A percentile compares a stretch with the other conserved stretches of the same genome.
phyloP scores from a whole-genome alignment of 2,888 invertebrate species.

The Rhingia campestris region DNA sequence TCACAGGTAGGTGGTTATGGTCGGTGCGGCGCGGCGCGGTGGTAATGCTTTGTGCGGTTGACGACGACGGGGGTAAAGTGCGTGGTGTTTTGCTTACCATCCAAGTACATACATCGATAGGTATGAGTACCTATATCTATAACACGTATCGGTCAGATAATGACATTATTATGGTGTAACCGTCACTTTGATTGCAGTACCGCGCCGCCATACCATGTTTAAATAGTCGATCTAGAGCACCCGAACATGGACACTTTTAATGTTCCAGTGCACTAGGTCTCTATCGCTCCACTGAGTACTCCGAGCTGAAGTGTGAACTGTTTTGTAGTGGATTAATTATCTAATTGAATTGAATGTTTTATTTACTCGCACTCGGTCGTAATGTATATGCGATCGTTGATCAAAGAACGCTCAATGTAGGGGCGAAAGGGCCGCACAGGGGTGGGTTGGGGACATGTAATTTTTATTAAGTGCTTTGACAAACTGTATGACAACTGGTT shows the following conservation, averaged over 20 bases:
- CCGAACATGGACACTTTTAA: constrained; percentile 56
- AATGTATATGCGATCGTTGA: constrained; percentile 33
- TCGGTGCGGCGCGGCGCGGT: constrained; percentile 25
- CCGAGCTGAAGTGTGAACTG: constrained; percentile 27
- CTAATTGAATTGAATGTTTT: constrained; percentile 72
- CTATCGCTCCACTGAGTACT: background rate
- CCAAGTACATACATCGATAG: constrained; percentile 15
- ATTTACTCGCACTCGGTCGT: constrained; percentile 54
- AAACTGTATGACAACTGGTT: constrained; percentile 68
- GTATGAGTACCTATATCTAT: constrained; percentile 27
- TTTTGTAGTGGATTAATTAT: constrained; percentile 66
- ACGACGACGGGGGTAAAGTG: constrained; percentile 22
- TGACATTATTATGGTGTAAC: constrained; percentile 71
- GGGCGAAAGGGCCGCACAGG: background rate
- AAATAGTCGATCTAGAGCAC: constrained; percentile 7
- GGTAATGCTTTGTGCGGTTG: constrained; percentile 49
- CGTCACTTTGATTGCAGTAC: constrained; percentile 56
- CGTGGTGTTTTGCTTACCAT: constrained; percentile 62
- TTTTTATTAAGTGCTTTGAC: constrained; percentile 70
- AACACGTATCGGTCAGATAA: constrained; percentile 65
- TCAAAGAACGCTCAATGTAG: constrained; percentile 14
- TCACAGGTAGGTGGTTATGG: constrained; percentile 3
- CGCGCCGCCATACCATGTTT: constrained; percentile 10
- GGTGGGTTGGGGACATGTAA: constrained; percentile 30
- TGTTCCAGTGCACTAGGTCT: constrained; percentile 7